Evolutionary conservation across 2,888 invertebrate species (phyloP).

Genomic region (Agrotis ipsilon): DNA sequence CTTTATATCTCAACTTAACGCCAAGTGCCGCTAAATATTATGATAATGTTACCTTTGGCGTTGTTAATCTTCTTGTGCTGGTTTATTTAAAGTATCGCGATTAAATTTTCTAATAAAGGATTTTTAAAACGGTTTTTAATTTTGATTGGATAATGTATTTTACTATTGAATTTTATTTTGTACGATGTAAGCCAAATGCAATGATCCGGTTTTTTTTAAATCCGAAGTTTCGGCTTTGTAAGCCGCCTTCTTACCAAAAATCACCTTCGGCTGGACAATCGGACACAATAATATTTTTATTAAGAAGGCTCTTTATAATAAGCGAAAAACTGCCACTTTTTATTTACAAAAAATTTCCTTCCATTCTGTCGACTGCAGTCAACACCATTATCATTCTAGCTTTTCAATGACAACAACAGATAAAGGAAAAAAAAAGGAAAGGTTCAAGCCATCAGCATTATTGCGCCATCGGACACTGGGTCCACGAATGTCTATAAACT

Average conservation of each 20-base stretch:
- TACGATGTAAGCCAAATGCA: too few relatives aligned
- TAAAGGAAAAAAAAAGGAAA: conserved; percentile 27
- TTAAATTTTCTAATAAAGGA: not conserved
- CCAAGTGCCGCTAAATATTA: conserved; percentile 12
- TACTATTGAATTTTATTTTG: too few relatives aligned
- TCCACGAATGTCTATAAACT: conserved; percentile 32
- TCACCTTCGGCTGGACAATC: too few relatives aligned
- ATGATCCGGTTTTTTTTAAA: too few relatives aligned
- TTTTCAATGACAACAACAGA: not conserved
- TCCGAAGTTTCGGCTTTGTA: too few relatives aligned
- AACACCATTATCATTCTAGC: not conserved
- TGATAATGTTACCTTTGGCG: not conserved
- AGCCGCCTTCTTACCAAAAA: too few relatives aligned
- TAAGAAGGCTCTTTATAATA: not conserved
- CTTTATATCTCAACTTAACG: conserved; percentile 15
- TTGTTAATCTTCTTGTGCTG: too few relatives aligned
- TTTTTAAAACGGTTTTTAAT: too few relatives aligned
- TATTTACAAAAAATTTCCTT: not conserved
- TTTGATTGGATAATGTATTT: too few relatives aligned
- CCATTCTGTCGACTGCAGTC: not conserved
- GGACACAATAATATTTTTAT: too few relatives aligned
- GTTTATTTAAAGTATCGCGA: not conserved
- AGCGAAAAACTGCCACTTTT: too few relatives aligned
- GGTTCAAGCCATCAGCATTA: conserved; percentile 41
- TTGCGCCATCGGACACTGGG: conserved; percentile 1